These are phyloP conservation scores for Microcebus jonahi DNA, from an alignment of 2,113 vertebrate genomes.

Conservation along the genomic window DNA sequence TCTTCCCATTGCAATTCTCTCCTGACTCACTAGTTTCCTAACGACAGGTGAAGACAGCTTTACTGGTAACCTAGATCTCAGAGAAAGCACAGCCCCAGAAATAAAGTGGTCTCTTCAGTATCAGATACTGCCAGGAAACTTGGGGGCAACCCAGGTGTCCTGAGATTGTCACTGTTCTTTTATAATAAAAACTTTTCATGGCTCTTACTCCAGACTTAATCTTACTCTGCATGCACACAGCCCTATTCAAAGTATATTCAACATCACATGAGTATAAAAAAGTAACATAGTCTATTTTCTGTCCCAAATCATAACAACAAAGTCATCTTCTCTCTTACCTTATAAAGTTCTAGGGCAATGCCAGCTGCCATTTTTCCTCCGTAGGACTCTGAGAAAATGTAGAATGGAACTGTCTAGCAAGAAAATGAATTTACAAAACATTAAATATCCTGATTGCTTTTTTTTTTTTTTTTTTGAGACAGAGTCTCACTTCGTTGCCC, in stretches of 20 bases:
- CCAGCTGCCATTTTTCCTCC: slow-evolving; percentile 98
- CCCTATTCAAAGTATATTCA: not conserved
- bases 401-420: slow-evolving; percentile 92
- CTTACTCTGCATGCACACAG: not conserved
- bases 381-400: slow-evolving; percentile 98
- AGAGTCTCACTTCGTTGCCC: no score
- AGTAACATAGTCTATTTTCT: not conserved
- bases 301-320: not conserved
- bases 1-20: no score
- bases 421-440: slow-evolving; percentile 54
- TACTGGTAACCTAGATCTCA: no score
- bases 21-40: no score
- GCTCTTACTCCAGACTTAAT: not conserved
- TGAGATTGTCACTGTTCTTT: not conserved
- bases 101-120: no score
- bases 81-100: no score
- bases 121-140: no score
- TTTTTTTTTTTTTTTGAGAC: not conserved
- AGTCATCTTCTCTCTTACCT: slow-evolving; percentile 83
- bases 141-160: no score
- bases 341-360: slow-evolving; percentile 89
- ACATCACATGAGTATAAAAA: not conserved
- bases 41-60: no score
- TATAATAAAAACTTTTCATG: not conserved
- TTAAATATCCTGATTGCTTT: not conserved